Evolutionary conservation across 2,797 vertebrate genomes (phyloP).

Genomic region (Ctenochaetus hawaiiensis): DNA sequence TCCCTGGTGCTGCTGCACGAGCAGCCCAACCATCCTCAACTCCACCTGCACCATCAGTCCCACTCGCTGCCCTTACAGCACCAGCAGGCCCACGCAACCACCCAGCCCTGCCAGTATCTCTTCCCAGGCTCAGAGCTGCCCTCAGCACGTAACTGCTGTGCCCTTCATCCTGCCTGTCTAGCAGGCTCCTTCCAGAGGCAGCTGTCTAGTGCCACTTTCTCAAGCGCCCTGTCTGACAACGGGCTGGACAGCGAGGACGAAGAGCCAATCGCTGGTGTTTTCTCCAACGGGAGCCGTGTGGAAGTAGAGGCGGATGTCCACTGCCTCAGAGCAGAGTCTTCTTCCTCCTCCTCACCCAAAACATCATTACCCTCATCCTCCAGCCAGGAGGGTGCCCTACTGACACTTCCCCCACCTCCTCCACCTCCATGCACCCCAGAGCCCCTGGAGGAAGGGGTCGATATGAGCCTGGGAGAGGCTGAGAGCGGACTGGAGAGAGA

Average conservation of each 20-base stretch:
- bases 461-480: slow-evolving; percentile 61
- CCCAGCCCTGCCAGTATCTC: slow-evolving; percentile 75
- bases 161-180: slow-evolving; percentile 90
- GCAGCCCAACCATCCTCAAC: slow-evolving; percentile 81
- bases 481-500: slow-evolving; percentile 71
- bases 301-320: slow-evolving; percentile 97
- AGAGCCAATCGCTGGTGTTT: slow-evolving; percentile 96
- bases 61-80: slow-evolving; percentile 72
- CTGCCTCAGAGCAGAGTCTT: slow-evolving; percentile 81
- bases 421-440: slow-evolving; percentile 82
- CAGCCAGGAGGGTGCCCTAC: slow-evolving; percentile 58
- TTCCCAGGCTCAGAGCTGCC: slow-evolving; percentile 73
- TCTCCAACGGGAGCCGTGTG: slow-evolving; percentile 95
- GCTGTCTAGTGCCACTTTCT: slow-evolving; percentile 97
- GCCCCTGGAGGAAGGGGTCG: slow-evolving; percentile 86
- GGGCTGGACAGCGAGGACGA: slow-evolving; percentile 98
- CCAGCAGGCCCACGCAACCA: slow-evolving; percentile 66
- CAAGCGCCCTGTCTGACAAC: slow-evolving; percentile 96
- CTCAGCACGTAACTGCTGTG: slow-evolving; percentile 87
- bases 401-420: slow-evolving; percentile 72
- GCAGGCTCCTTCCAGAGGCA: slow-evolving; percentile 93
- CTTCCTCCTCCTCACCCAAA: slow-evolving; percentile 41
- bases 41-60: slow-evolving; percentile 86
- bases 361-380: slow-evolving; percentile 35
- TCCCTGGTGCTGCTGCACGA: slow-evolving; percentile 87